phyloP scores from a whole-genome alignment of 2,888 invertebrate genomes.

The Ophion costatus region DNA sequence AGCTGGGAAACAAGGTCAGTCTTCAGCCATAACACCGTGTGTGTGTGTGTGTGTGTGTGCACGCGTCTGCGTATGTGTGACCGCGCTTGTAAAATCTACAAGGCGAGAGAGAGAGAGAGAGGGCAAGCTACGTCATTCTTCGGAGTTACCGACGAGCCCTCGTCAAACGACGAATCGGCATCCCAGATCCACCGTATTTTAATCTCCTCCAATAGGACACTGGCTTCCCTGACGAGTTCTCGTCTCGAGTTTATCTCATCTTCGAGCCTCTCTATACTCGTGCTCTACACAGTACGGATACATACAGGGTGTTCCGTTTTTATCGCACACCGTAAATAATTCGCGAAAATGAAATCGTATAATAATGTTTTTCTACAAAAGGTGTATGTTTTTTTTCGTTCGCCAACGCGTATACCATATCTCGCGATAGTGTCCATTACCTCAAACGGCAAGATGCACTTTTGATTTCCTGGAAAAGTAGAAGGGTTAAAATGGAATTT shows the following conservation, averaged over 20 bases:
- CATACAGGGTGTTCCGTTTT: not conserved
- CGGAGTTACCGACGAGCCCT: conserved; percentile 73
- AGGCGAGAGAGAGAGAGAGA: conserved; percentile 69
- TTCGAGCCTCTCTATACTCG: not conserved
- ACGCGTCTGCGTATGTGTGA: too few species aligned
- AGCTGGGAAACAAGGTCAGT: conserved; percentile 62
- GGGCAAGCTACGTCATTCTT: conserved; percentile 71
- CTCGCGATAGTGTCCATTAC: too few species aligned
- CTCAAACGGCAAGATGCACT: too few species aligned
- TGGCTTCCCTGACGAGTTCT: not conserved
- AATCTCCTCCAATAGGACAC: conserved; percentile 43
- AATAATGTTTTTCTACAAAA: too few species aligned
- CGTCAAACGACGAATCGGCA: conserved; percentile 73
- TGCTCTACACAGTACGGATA: not conserved
- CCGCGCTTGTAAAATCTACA: conserved; percentile 54
- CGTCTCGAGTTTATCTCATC: not conserved
- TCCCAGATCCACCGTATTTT: conserved; percentile 53
- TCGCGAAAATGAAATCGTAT: too few species aligned
- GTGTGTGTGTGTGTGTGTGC: too few species aligned
- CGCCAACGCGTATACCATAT: too few species aligned
- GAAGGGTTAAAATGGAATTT: too few species aligned
- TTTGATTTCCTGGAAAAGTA: too few species aligned
- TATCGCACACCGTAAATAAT: too few species aligned
- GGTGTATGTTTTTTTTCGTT: too few species aligned
- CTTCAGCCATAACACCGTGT: conserved; percentile 31